Evolutionary conservation across 2,888 invertebrate genomes (phyloP).

Genomic region (Serrognathus titanus): DNA sequence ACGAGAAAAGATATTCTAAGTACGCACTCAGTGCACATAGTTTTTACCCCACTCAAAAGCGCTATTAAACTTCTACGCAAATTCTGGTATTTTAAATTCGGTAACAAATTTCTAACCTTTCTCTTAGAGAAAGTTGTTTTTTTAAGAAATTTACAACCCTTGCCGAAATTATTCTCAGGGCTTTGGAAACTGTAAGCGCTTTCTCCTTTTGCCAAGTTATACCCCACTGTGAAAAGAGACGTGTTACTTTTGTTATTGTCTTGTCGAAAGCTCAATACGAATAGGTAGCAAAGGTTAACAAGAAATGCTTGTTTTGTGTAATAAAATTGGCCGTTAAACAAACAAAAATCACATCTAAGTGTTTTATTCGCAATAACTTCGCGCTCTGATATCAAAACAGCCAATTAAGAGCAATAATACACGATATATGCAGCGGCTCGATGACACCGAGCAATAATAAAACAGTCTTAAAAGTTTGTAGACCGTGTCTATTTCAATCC

Average conservation of each 20-base stretch:
- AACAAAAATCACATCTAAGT: slow-evolving; percentile 37
- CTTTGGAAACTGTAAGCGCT: too few relatives aligned
- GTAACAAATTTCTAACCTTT: too few relatives aligned
- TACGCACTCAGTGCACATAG: too few relatives aligned
- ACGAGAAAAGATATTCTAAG: too few relatives aligned
- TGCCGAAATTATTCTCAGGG: background rate
- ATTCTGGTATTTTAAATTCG: background rate
- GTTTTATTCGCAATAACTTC: slow-evolving; percentile 37
- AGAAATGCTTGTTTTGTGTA: slow-evolving; percentile 32
- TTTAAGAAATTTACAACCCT: slow-evolving; percentile 10
- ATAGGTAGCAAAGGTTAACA: slow-evolving; percentile 23
- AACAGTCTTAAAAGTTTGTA: slow-evolving; percentile 28
- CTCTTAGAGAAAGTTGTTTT: too few relatives aligned
- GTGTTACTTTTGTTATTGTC: background rate
- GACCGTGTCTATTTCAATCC: slow-evolving; percentile 14
- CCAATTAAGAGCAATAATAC: slow-evolving; percentile 36
- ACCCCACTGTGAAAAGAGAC: background rate
- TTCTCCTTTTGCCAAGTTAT: too few relatives aligned
- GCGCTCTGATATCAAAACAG: slow-evolving; percentile 37
- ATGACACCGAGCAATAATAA: slow-evolving; percentile 35
- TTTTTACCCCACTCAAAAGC: too few relatives aligned
- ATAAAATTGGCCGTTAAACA: slow-evolving; percentile 39
- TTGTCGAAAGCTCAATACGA: background rate
- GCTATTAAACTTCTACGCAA: background rate
- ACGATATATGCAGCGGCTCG: slow-evolving; percentile 36